These are phyloP conservation scores for Phrynosoma platyrhinos DNA, from an alignment of 2,113 vertebrate species.

Conservation along the genomic window DNA sequence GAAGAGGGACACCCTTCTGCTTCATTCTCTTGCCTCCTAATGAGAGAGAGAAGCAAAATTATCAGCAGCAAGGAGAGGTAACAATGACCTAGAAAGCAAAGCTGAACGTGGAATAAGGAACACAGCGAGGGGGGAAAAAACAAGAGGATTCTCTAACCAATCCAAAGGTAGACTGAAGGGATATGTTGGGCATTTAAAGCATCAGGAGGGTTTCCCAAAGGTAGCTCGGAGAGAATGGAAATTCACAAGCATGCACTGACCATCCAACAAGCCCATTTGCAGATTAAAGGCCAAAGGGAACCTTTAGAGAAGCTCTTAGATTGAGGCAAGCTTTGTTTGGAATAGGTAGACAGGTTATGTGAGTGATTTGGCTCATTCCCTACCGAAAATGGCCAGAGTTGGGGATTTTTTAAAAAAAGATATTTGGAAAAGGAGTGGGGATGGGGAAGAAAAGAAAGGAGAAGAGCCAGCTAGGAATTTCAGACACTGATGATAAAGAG, in stretches of 20 bases:
- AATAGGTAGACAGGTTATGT: conserved; percentile 12
- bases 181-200: neutral
- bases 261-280: conserved; percentile 7
- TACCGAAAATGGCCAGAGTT: neutral
- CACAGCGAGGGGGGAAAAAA: neutral
- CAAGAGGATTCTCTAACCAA: neutral
- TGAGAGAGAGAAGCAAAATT: neutral
- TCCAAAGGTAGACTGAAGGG: neutral
- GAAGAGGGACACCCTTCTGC: neutral
- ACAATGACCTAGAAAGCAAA: neutral
- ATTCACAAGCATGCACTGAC: neutral
- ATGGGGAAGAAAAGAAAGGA: neutral
- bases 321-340: neutral
- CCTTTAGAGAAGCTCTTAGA: neutral
- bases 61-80: neutral
- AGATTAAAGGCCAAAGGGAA: conserved; percentile 23
- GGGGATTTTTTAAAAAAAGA: neutral
- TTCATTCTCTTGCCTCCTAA: neutral
- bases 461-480: conserved; percentile 10
- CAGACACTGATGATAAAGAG: neutral
- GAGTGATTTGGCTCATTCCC: neutral
- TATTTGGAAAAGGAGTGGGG: neutral
- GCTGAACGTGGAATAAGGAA: neutral
- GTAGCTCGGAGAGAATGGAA: too few relatives aligned
- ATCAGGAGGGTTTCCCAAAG: neutral